These are phyloP conservation scores for Magallana ariakensis DNA, from an alignment of 1,140 invertebrate species.

Conservation along the genomic window DNA sequence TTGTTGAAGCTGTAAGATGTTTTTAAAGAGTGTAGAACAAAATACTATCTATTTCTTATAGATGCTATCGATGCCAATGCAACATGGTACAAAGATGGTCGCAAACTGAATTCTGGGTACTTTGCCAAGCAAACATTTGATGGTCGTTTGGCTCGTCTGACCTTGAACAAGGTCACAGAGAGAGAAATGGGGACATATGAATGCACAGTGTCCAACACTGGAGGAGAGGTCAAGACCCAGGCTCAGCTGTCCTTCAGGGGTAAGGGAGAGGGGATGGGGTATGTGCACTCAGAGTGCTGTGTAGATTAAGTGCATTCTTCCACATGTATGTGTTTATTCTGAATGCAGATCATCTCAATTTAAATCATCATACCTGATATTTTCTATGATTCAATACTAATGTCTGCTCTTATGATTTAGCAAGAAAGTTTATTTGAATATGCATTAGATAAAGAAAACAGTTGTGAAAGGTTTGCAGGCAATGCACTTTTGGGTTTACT, in stretches of 20 bases:
- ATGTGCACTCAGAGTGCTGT: too few species aligned
- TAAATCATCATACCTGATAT: too few species aligned
- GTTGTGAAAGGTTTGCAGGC: too few species aligned
- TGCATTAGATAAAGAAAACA: too few species aligned
- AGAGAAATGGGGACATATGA: constrained; percentile 73
- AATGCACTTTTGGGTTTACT: not conserved
- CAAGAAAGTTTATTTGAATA: too few species aligned
- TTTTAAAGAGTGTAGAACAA: too few species aligned
- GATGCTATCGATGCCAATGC: constrained; percentile 64
- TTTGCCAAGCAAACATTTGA: constrained; percentile 67
- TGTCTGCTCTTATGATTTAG: too few species aligned
- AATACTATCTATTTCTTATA: constrained; percentile 22
- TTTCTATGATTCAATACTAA: too few species aligned
- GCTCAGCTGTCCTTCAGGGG: constrained; percentile 70
- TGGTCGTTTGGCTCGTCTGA: constrained; percentile 68
- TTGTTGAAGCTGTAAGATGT: not conserved
- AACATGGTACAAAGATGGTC: constrained; percentile 72
- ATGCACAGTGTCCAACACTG: constrained; percentile 72
- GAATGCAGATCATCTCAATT: too few species aligned
- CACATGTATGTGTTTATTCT: too few species aligned
- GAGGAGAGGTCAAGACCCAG: constrained; percentile 71
- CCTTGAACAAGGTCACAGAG: constrained; percentile 62
- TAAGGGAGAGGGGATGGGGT: constrained; percentile 51
- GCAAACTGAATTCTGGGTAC: constrained; percentile 58
- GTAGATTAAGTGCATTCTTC: too few species aligned